Percentiles rank a stretch among this genome's conserved stretches.
These are phyloP conservation scores for Erannis defoliaria DNA, from an alignment of 2,888 invertebrate species.

Conservation along the genomic window DNA sequence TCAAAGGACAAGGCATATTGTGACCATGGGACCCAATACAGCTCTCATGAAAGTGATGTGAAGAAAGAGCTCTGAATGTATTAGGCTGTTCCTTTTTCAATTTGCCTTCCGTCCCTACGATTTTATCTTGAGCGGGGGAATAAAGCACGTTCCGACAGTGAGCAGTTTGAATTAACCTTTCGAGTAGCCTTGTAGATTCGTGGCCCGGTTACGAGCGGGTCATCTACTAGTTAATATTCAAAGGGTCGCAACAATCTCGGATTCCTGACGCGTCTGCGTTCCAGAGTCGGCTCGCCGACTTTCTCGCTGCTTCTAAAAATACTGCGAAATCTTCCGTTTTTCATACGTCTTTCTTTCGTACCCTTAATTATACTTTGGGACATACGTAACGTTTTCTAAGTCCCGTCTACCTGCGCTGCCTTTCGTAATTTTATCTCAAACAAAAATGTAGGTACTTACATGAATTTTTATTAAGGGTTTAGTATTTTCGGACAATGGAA, in stretches of 20 bases:
- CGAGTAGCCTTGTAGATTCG: slow-evolving; percentile 69
- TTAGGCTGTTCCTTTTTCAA: slow-evolving; percentile 50
- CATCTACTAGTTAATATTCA: slow-evolving; percentile 84
- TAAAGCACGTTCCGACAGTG: slow-evolving; percentile 61
- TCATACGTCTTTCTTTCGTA: slow-evolving; percentile 58
- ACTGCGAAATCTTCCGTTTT: slow-evolving; percentile 63
- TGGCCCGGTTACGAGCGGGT: slow-evolving; percentile 75
- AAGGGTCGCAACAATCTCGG: slow-evolving; percentile 78
- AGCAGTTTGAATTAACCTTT: slow-evolving; percentile 75
- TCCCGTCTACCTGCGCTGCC: slow-evolving; percentile 3
- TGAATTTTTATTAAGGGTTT: slow-evolving; percentile 49
- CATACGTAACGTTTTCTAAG: slow-evolving; percentile 4
- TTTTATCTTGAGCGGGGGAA: slow-evolving; percentile 55
- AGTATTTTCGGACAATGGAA: slow-evolving; percentile 53
- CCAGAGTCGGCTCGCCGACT: slow-evolving; percentile 49
- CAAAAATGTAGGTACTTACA: slow-evolving; percentile 31
- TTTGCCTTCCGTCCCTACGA: slow-evolving; percentile 51
- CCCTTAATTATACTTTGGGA: slow-evolving; percentile 38
- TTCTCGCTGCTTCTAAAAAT: slow-evolving; percentile 49
- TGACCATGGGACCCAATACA: neutral
- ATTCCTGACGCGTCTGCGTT: slow-evolving; percentile 76
- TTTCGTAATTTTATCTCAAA: slow-evolving; percentile 30
- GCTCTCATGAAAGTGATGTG: slow-evolving; percentile 29
- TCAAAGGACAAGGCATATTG: neutral
- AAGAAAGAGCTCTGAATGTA: slow-evolving; percentile 42